Conservation (phyloP, 2,888 invertebrate genomes). For the Cremastinae sp. region DNA sequence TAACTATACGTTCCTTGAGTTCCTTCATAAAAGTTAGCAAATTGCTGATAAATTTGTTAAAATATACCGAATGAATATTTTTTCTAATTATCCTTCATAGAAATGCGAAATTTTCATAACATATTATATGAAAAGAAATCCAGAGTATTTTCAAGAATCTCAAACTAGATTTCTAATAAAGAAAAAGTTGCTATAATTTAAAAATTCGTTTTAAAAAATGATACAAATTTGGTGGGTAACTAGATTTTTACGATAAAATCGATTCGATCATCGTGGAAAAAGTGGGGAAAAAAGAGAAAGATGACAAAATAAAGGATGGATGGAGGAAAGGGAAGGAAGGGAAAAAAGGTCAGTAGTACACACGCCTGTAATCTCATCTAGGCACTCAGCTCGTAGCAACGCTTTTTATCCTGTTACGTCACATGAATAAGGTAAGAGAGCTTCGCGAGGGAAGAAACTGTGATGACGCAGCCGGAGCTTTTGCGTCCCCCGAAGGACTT, state of each 20-base stretch:
- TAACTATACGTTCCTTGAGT: too few relatives aligned
- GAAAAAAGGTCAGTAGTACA: slow-evolving; percentile 69
- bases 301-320: slow-evolving; percentile 1
- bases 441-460: slow-evolving; percentile 43
- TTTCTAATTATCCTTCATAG: too few relatives aligned
- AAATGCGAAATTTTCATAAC: too few relatives aligned
- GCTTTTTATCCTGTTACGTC: slow-evolving; percentile 80
- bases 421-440: slow-evolving; percentile 79
- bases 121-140: too few relatives aligned
- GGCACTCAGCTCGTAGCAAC: slow-evolving; percentile 77
- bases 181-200: too few relatives aligned
- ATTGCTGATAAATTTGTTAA: too few relatives aligned
- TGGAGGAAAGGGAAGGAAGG: slow-evolving; percentile 22
- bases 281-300: slow-evolving; percentile 7
- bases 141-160: too few relatives aligned
- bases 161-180: too few relatives aligned
- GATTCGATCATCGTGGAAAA: slow-evolving; percentile 18
- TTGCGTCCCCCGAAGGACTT: slow-evolving; percentile 8
- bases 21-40: too few relatives aligned
- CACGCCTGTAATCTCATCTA: slow-evolving; percentile 78
- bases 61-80: too few relatives aligned
- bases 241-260: slow-evolving; percentile 33
- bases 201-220: too few relatives aligned
- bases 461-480: slow-evolving; percentile 45
- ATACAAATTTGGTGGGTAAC: slow-evolving; percentile 35